phyloP scores from a whole-genome alignment of 23 tunicate genomes.

The Oikopleura albicans region DNA sequence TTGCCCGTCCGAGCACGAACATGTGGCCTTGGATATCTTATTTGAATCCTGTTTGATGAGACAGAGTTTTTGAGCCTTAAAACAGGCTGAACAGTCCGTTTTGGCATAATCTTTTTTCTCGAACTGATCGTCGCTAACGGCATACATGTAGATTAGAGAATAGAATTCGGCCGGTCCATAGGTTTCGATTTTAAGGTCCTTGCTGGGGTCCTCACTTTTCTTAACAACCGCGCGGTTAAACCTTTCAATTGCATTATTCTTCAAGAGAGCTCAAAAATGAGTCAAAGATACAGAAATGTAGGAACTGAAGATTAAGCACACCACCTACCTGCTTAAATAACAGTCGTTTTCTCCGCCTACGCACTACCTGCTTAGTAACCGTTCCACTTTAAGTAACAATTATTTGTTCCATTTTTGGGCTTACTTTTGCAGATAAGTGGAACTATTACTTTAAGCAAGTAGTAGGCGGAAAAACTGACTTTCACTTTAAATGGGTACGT shows the following conservation, averaged over 20 bases:
- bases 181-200: neutral
- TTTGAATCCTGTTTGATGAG: neutral
- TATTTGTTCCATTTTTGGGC: too few relatives aligned
- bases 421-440: too few relatives aligned
- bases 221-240: neutral
- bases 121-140: neutral
- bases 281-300: too few relatives aligned
- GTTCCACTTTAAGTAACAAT: too few relatives aligned
- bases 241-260: neutral
- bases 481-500: too few relatives aligned
- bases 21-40: neutral
- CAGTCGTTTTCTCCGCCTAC: too few relatives aligned
- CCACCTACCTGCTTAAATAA: too few relatives aligned
- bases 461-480: too few relatives aligned
- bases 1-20: neutral
- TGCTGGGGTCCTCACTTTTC: neutral
- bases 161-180: conserved; percentile 7
- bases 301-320: too few relatives aligned
- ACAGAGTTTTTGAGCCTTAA: neutral
- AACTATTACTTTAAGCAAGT: too few relatives aligned
- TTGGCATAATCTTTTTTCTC: neutral
- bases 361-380: too few relatives aligned
- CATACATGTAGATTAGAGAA: neutral
- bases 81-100: neutral
- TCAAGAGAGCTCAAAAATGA: too few relatives aligned